Base-by-base conservation (phyloP, 37 sponge, comb jelly and placozoan genomes). In the Bolinopsis microptera region DNA sequence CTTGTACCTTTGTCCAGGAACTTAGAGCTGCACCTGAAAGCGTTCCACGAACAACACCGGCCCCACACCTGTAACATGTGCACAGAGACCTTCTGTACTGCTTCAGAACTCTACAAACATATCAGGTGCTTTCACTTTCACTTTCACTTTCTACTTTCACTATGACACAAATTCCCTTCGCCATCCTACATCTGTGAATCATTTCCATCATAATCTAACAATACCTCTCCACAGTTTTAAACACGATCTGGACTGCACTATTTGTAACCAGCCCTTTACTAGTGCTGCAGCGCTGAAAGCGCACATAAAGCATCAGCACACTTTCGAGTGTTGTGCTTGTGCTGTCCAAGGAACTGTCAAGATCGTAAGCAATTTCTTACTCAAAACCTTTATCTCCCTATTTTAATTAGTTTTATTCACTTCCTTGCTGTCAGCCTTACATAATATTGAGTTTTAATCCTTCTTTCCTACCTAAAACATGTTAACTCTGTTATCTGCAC, bases 41-140 rank as follows among this genome's bases (percentile, higher is more conserved):
- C 75, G 75, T 72, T 72, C 31, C 75, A 72, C 31, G 31, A 72
- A n/a, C 31, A 72, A 28, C 75, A 72, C 75, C 5, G 31, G 26
- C 75, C 75, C 3, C 75, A 72, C 75, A n/a, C 13, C 22, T 72
- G 75, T 28, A 2, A 30, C 26, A 72, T 28, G 31, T 72, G 75
- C 26, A 30, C 75, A 5, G 75, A n/a, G 26, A 30, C n/a, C 5
- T 72, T 72, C 31, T 72, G 31, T 21, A 72, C 75, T 28, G 75
- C 75, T 28, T 72, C 75, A 2, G 75, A 72, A n/a, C 75, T 72
- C 5, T 72, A 72, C 75, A 72, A 72, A 72, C 75, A 72, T n/a
- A 72, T 72, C 26, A 72, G 75, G 75, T 72, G 18, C 5, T n/a
- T 3, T n/a, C 75, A 28, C 18, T 67, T 13, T n/a, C n/a, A n/a